A percentile compares a stretch with the other conserved stretches of the same genome.
These are phyloP conservation scores for Anoplius nigerrimus DNA, from an alignment of 2,888 invertebrate genomes.

Conservation along the genomic window DNA sequence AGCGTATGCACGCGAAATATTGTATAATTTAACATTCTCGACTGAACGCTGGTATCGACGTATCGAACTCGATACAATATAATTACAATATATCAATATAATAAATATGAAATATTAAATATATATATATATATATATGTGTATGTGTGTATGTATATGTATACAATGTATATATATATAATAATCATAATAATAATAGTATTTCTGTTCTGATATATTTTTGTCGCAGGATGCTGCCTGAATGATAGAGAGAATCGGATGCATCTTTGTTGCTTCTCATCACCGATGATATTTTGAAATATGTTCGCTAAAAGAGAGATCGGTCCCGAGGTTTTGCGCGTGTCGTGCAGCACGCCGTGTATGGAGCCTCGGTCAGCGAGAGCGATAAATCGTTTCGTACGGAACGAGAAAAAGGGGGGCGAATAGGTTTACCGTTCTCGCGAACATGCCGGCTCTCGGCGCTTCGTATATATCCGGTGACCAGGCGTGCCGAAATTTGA, in stretches of 20 bases:
- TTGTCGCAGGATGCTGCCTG: slow-evolving; percentile 42
- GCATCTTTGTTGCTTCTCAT: too few relatives aligned
- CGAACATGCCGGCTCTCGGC: too few relatives aligned
- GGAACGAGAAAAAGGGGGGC: slow-evolving; percentile 16
- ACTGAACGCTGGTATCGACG: slow-evolving; percentile 48
- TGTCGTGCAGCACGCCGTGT: slow-evolving; percentile 18
- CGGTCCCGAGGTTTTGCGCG: slow-evolving; percentile 44
- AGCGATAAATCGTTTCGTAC: slow-evolving; percentile 29
- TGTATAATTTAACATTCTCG: slow-evolving; percentile 50
- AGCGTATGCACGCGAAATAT: slow-evolving; percentile 48
- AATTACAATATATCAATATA: slow-evolving; percentile 60
- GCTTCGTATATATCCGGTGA: neutral
- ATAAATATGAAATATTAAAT: slow-evolving; percentile 57
- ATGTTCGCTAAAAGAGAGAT: slow-evolving; percentile 38
- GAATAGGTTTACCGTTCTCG: slow-evolving; percentile 8
- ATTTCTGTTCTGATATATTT: slow-evolving; percentile 42
- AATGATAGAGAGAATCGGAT: slow-evolving; percentile 47
- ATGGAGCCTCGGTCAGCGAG: slow-evolving; percentile 18
- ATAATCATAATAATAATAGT: slow-evolving; percentile 33
- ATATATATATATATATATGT: slow-evolving; percentile 19
- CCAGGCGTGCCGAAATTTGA: neutral
- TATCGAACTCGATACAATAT: slow-evolving; percentile 54
- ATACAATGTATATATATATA: slow-evolving; percentile 28
- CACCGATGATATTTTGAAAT: slow-evolving; percentile 37
- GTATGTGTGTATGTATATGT: slow-evolving; percentile 23